phyloP scores from a whole-genome alignment of 2,797 vertebrate species.

The Mormyrops boulengeri region DNA sequence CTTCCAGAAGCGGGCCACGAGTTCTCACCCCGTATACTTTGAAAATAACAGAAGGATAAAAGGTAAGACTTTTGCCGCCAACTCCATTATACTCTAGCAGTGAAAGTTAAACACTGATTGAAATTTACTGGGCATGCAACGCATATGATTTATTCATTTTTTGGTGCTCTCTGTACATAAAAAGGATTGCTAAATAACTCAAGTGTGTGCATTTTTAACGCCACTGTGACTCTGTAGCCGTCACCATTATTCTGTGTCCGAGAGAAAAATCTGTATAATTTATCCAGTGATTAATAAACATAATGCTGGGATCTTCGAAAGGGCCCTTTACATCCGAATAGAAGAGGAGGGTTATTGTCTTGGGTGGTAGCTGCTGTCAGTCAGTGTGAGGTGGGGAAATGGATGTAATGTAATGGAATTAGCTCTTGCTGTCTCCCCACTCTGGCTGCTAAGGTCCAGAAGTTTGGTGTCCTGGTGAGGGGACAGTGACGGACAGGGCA shows the following conservation, averaged over 20 bases:
- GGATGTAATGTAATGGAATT: not conserved
- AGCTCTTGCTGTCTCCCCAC: not conserved
- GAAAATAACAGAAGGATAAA: not conserved
- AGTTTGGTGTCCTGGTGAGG: not conserved
- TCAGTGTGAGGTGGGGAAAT: not conserved
- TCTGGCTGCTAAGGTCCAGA: not conserved
- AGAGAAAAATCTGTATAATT: not conserved
- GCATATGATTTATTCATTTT: conserved; percentile 28
- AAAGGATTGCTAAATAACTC: not conserved
- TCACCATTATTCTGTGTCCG: not conserved
- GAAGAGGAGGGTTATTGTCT: not conserved
- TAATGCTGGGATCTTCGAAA: not conserved
- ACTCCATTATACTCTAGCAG: conserved; percentile 35
- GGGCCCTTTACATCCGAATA: not conserved
- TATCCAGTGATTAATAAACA: conserved; percentile 8
- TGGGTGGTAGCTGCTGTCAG: not conserved
- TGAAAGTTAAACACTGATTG: conserved; percentile 40
- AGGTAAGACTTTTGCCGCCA: conserved; percentile 32
- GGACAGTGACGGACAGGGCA: not conserved
- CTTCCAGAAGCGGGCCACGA: not conserved
- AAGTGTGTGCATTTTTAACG: not conserved
- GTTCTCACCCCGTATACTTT: not conserved
- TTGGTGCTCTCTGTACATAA: not conserved
- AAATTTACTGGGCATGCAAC: conserved; percentile 33
- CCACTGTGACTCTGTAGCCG: not conserved